These are phyloP conservation scores for Acrobasis repandana DNA, from an alignment of 2,888 invertebrate species.

Conservation along the genomic window DNA sequence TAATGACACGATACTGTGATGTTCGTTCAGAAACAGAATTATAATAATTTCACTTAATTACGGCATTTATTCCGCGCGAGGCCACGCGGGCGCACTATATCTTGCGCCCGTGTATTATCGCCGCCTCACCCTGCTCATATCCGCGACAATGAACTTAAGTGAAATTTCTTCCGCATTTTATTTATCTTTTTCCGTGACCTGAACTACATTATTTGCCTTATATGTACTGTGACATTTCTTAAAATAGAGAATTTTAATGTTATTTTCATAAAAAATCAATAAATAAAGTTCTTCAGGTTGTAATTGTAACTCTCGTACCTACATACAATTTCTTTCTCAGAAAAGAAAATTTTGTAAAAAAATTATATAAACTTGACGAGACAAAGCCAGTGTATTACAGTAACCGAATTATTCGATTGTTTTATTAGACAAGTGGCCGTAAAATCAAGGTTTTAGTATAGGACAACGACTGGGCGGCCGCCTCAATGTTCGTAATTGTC, in stretches of 20 bases:
- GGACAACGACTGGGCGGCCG: conserved; percentile 36
- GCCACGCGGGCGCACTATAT: conserved; percentile 59
- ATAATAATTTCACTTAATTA: conserved; percentile 81
- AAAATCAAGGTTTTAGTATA: conserved; percentile 61
- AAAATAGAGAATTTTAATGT: neutral
- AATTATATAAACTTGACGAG: neutral
- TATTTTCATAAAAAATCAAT: neutral
- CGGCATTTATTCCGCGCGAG: conserved; percentile 74
- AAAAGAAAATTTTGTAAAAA: neutral
- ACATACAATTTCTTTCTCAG: neutral
- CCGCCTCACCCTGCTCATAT: conserved; percentile 50
- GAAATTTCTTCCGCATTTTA: conserved; percentile 22
- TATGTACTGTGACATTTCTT: conserved; percentile 15
- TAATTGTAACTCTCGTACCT: neutral
- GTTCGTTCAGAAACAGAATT: conserved; percentile 75
- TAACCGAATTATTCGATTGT: conserved; percentile 63
- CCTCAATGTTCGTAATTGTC: conserved; percentile 48
- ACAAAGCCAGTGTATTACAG: conserved; percentile 32
- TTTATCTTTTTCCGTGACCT: conserved; percentile 20
- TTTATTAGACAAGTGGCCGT: conserved; percentile 70
- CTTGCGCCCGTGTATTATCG: conserved; percentile 57
- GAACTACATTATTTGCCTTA: conserved; percentile 8
- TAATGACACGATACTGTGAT: conserved; percentile 70
- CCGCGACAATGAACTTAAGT: conserved; percentile 60
- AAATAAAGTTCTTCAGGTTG: neutral